Conservation (phyloP, 2,113 vertebrate genomes). For the Delphinus delphis region DNA sequence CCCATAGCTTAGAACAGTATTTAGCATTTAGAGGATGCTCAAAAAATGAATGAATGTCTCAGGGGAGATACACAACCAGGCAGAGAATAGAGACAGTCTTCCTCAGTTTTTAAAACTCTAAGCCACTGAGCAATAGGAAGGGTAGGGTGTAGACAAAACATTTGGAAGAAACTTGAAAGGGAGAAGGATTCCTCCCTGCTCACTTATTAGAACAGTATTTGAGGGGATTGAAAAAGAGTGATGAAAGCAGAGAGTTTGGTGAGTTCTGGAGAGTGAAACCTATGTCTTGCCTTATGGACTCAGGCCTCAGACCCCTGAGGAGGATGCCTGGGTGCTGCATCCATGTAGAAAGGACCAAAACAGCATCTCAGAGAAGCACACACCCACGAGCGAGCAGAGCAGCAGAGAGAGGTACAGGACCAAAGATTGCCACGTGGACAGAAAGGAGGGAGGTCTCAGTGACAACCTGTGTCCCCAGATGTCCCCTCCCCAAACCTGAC, state of each 20-base stretch:
- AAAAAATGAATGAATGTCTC: background rate
- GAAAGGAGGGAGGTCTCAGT: background rate
- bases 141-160: background rate
- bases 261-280: background rate
- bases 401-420: background rate
- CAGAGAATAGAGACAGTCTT: background rate
- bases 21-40: background rate
- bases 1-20: background rate
- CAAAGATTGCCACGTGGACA: too few relatives aligned
- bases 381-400: background rate
- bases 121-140: background rate
- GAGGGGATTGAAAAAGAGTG: background rate
- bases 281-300: background rate
- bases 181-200: background rate
- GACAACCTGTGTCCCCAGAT: background rate
- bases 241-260: background rate
- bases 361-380: background rate
- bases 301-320: background rate
- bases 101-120: background rate
- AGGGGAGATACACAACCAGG: background rate
- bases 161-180: background rate
- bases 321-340: rapidly evolving
- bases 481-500: background rate
- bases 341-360: background rate
- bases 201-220: background rate